Evolutionary conservation across 2,113 vertebrate genomes (phyloP).

Genomic region (Heliornis fulica): DNA sequence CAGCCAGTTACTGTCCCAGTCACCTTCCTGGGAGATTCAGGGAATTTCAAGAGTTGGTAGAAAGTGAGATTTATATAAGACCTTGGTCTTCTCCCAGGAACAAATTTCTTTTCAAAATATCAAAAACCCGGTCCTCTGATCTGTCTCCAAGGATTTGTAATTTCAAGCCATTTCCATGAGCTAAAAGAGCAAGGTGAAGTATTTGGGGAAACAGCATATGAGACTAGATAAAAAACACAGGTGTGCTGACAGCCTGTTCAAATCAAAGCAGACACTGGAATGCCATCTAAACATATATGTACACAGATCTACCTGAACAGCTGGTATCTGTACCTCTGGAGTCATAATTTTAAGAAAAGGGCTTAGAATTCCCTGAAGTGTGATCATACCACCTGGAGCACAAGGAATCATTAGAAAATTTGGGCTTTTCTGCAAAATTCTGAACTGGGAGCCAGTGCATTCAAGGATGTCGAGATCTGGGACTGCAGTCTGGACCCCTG

Average conservation of each 20-base stretch:
- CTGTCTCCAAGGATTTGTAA: neutral
- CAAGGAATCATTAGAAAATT: neutral
- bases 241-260: neutral
- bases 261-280: neutral
- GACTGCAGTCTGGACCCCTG: neutral
- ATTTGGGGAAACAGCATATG: neutral
- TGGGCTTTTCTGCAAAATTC: neutral
- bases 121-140: neutral
- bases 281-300: neutral
- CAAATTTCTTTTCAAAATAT: neutral
- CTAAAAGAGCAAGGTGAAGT: neutral
- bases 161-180: neutral
- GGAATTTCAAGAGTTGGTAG: neutral
- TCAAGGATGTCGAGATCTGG: neutral
- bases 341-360: neutral
- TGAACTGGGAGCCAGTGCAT: neutral
- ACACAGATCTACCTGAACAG: neutral
- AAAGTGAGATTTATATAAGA: constrained; percentile 5
- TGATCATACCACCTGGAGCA: neutral
- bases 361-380: neutral
- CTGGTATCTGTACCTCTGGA: neutral
- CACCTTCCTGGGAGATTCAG: neutral
- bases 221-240: neutral
- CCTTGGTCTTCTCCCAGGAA: neutral
- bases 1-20: neutral